These are phyloP conservation scores for Tetragonula clypearis DNA, from an alignment of 1,140 invertebrate genomes.

Conservation along the genomic window DNA sequence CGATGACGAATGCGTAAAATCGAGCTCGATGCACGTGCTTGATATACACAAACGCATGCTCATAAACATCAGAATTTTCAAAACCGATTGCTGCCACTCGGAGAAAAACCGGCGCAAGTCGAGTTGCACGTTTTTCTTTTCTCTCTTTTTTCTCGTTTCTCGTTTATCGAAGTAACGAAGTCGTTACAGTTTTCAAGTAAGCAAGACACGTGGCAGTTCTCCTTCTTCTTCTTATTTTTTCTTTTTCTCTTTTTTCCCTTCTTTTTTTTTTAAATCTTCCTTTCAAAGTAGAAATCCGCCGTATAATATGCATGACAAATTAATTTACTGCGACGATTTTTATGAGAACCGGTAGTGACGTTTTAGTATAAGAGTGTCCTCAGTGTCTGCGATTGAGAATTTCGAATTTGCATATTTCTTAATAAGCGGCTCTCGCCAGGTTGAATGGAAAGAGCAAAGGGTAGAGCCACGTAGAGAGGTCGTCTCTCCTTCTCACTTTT, in stretches of 20 bases:
- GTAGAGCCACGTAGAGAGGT: background rate
- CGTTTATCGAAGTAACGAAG: too few species aligned
- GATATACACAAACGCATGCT: too few species aligned
- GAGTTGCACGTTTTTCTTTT: too few species aligned
- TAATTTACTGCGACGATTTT: slow-evolving; percentile 48
- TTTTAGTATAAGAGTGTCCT: slow-evolving; percentile 19
- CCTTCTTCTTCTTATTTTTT: background rate
- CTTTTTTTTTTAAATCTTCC: background rate
- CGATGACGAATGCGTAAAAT: too few species aligned
- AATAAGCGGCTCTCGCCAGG: background rate
- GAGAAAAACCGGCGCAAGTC: too few species aligned
- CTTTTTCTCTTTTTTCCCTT: too few species aligned
- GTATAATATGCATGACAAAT: slow-evolving; percentile 38
- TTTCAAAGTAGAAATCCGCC: background rate
- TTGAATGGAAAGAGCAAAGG: slow-evolving; percentile 52
- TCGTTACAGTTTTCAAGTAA: too few species aligned
- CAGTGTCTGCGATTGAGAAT: background rate
- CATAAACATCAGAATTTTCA: too few species aligned
- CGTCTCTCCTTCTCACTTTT: background rate
- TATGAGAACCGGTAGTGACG: slow-evolving; percentile 21
- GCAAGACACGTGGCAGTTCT: background rate
- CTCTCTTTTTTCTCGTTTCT: too few species aligned
- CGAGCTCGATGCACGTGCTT: too few species aligned
- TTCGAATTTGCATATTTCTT: slow-evolving; percentile 42
- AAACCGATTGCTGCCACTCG: too few species aligned